A percentile compares a stretch with the other conserved stretches of the same genome.
Conservation (phyloP, 1,140 invertebrate genomes). For the Leptonema lineaticorne region DNA sequence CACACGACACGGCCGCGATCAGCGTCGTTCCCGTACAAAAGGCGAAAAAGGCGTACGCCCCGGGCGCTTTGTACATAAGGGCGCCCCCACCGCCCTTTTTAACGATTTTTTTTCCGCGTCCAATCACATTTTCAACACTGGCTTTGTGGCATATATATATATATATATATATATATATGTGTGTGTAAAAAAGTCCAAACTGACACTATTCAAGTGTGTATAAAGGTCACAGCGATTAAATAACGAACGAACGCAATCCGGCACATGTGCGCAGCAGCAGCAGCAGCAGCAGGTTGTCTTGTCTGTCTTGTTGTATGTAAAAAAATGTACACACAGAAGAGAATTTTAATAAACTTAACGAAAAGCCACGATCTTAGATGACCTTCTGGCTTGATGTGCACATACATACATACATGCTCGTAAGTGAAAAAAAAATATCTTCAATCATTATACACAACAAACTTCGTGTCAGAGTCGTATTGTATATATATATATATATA, state of each 20-base stretch:
- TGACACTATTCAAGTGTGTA: conserved; percentile 8
- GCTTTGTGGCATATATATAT: too few relatives aligned
- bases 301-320: neutral
- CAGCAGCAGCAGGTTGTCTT: conserved; percentile 2
- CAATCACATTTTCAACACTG: neutral
- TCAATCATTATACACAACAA: neutral
- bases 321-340: neutral
- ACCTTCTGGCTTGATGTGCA: neutral
- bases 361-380: neutral
- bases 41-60: neutral
- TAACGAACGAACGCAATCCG: conserved; percentile 5
- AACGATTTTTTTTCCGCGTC: neutral
- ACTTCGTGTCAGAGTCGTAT: neutral
- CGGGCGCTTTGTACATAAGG: too few relatives aligned
- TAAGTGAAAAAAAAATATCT: too few relatives aligned
- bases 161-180: neutral
- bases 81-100: neutral
- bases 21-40: neutral
- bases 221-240: conserved; percentile 13
- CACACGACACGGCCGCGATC: neutral
- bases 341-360: neutral
- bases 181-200: neutral
- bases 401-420: neutral
- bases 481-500: too few relatives aligned
- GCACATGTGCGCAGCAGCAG: conserved; percentile 15